Base-by-base conservation (phyloP, 2,888 invertebrate species). In the Elysia crispata region DNA sequence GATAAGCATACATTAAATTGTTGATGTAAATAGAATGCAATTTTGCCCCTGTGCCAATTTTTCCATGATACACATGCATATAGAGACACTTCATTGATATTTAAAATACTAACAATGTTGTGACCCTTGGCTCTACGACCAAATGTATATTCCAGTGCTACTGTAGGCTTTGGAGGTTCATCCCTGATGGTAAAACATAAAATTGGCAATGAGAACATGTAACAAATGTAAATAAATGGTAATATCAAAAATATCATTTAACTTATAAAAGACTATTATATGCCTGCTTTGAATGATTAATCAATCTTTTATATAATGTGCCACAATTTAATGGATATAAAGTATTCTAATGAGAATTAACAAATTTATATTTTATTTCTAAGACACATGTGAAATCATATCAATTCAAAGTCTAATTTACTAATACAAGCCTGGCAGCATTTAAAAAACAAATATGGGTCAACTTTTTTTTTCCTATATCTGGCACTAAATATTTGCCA, bases 71-170 rank as follows among this genome's bases (percentile, higher is more conserved):
- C 11, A 11, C 41, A 41, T 41, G 41, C 3, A 41, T 6, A 41
- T 41, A 41, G 41, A 41, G 3, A 11, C 41, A 41, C 5, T n/a
- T n/a, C n/a, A n/a, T n/a, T n/a, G n/a, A n/a, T 41, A 41, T 11
- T 41, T 11, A 41, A 1, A 20, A 23, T 31, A 83, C 87, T 84
- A 84, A 91, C 89, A 83, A 91, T 87, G 95, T 92, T 93, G 86
- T 92, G 92, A 72, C 91, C 92, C 69, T 92, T 91, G 8, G 92
- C 91, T 86, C 92, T 87, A 69, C 97, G 94, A 0, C 95, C 97
- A 92, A 95, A 97, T 15, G 95, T 95, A 91, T 97, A 98, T 89
- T 97, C 97, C 87, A 97, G 92, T 0, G 96, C 96, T 76, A 97
- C 93, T 0, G 97, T 97, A 73, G 96, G 95, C 86, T 95, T 95